Base-by-base conservation (phyloP, 92 coral and sea anemone genomes). In the Phenganax subtilis region DNA sequence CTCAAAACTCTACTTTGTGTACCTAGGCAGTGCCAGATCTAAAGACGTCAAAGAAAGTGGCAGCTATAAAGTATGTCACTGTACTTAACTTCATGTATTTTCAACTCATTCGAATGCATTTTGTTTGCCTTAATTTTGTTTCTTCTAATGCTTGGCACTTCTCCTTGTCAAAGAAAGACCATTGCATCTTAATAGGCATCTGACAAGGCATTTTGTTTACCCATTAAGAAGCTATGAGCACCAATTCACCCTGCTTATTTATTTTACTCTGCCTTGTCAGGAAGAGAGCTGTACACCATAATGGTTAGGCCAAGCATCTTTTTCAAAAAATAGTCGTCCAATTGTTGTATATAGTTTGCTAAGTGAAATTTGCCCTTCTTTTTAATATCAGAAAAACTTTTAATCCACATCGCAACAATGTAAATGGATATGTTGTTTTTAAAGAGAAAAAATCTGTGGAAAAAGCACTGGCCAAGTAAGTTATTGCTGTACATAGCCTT, bases 361-460 rank as follows among this genome's bases (percentile, higher is more conserved):
- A 17, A n/a, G 12, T 80, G 27, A 30, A 29, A 54, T 66, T 31
- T 51, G 20, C 68, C 54, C 16, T 9, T 31, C 9, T 61, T 51
- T 84, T 16, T 30, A 12, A n/a, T 59, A 28, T 54, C 57, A 94
- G 98, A 83, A 88, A 85, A 75, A 92, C 92, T 72, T 92, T 88
- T 79, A 96, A 94, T 81, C 80, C 90, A 58, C 90, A 87, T 59
- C 77, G 97, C 66, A 87, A 88, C 55, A 88, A 82, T 70, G 60
- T 94, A 68, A 94, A 92, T 90, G 97, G 96, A 28, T 94, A 94
- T 87, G 87, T 94, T 76, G 98, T 94, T 47, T 94, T 90, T 66
- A 83, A 89, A 77, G 89, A 90, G 20, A 77, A 75, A 80, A 79
- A 66, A 5, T 66, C 90, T 75, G 97, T 91, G 27, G 80, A 66